Base-by-base conservation (phyloP, 2,888 invertebrate genomes). In the Plagiodera versicolora region DNA sequence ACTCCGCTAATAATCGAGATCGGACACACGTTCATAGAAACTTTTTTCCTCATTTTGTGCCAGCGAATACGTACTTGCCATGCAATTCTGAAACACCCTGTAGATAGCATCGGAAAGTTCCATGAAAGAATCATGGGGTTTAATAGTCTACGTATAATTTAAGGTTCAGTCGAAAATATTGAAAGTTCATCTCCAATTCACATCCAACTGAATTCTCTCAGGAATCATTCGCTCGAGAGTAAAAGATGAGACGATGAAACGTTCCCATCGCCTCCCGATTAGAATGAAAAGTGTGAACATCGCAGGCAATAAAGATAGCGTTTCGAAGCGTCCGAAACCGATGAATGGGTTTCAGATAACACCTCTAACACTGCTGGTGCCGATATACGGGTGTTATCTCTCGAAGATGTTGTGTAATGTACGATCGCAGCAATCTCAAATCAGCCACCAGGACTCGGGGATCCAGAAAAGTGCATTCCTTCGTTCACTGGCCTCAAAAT, bases 321-420 rank as follows among this genome's bases (percentile, higher is more conserved):
- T 70, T 70, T 69, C 70, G 72, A 73, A 70, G 71, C 69, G 70
- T 62, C n/a, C 61, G 69, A 68, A 71, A 72, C 72, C 74, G 70
- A 74, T 73, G 74, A 71, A 74, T 72, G 72, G 72, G 68, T 72
- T 71, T 72, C 71, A 69, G 74, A 74, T 72, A 72, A 68, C 63
- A 72, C 72, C 70, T 72, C 73, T 72, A 72, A 68, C 65, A 61
- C 60, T 63, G 67, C 60, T 69, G 56, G 63, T 53, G 57, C 60
- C 65, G 71, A 70, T 70, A 69, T 70, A 65, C 64, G 67, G 67
- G 68, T 50, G 65, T 66, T 69, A 69, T 71, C 70, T 66, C n/a
- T 35, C 44, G 20, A 24, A 44, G 20, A 19, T 30, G 44, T 11
- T 17, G 11, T 18, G 44, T 19, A 53, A 24, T 17, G 24, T 53